Percentiles rank a stretch among this genome's conserved stretches.
These are phyloP conservation scores for Apteryx owenii DNA, from an alignment of 2,113 vertebrate species.

Conservation along the genomic window DNA sequence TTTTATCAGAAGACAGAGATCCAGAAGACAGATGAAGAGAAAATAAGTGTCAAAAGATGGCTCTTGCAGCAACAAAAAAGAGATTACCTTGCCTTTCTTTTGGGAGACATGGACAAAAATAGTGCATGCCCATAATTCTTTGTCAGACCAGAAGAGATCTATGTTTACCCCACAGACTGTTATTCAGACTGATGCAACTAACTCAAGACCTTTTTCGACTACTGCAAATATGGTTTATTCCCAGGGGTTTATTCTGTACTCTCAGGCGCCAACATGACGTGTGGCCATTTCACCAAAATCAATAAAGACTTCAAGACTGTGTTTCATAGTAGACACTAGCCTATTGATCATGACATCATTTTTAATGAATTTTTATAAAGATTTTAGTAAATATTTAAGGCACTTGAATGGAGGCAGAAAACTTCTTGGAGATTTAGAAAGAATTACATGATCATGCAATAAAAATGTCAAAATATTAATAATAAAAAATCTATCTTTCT, in stretches of 20 bases:
- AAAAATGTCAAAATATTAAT: slow-evolving; percentile 33
- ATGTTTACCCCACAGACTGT: not conserved
- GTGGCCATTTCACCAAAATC: slow-evolving; percentile 3
- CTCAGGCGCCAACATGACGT: not conserved
- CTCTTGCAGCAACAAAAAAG: not conserved
- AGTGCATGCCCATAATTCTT: not conserved
- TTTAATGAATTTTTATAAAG: slow-evolving; percentile 24
- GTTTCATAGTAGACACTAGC: not conserved
- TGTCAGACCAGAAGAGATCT: not conserved
- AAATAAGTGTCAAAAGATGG: not conserved
- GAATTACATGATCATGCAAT: not conserved
- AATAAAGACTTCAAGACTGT: not conserved
- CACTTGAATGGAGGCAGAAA: not conserved
- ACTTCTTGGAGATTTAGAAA: not conserved
- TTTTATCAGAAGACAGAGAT: not conserved
- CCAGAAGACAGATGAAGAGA: not conserved
- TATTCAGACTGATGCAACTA: not conserved
- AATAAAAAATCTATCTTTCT: not conserved
- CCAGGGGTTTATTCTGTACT: not conserved
- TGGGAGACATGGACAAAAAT: not conserved
- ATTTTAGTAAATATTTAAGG: not conserved
- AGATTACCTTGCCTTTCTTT: not conserved
- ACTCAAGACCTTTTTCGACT: not conserved
- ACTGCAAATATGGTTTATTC: not conserved
- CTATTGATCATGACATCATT: not conserved